A percentile compares a stretch with the other conserved stretches of the same genome.
Conservation (phyloP, 1,140 invertebrate species). For the Mercenaria mercenaria region DNA sequence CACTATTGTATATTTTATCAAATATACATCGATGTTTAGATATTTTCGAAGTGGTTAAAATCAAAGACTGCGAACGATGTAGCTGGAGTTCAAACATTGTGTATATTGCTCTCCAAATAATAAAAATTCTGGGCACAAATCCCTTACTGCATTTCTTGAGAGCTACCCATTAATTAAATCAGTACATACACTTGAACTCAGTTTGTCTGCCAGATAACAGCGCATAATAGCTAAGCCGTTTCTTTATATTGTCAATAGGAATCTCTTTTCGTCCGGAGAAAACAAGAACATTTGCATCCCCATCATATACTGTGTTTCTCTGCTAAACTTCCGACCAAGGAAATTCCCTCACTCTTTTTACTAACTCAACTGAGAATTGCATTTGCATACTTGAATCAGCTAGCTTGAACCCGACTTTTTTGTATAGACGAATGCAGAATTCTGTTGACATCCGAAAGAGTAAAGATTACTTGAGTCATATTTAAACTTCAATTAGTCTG, state of each 20-base stretch:
- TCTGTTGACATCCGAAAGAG: no score
- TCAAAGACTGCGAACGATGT: no score
- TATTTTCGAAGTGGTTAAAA: no score
- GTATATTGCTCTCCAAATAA: conserved; percentile 20
- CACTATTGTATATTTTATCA: no score
- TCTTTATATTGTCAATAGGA: conserved; percentile 17
- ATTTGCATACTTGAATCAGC: not conserved
- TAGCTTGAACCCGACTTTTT: not conserved
- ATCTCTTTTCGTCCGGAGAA: conserved; percentile 34
- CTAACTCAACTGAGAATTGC: not conserved
- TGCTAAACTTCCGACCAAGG: not conserved
- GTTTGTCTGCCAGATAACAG: conserved; percentile 2
- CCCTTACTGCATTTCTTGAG: conserved; percentile 7
- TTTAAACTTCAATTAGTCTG: no score
- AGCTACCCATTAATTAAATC: conserved; percentile 33
- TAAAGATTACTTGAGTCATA: no score
- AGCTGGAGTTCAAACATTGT: no score
- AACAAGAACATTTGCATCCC: conserved; percentile 37
- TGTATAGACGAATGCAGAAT: not conserved
- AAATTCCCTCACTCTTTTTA: not conserved
- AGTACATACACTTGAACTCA: not conserved
- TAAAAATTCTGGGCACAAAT: conserved; percentile 36
- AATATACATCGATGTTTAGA: no score
- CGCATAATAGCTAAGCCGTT: not conserved
- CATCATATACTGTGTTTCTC: not conserved